Evolutionary conservation across 2,888 invertebrate genomes (phyloP).

Genomic region (Heliconius erato): DNA sequence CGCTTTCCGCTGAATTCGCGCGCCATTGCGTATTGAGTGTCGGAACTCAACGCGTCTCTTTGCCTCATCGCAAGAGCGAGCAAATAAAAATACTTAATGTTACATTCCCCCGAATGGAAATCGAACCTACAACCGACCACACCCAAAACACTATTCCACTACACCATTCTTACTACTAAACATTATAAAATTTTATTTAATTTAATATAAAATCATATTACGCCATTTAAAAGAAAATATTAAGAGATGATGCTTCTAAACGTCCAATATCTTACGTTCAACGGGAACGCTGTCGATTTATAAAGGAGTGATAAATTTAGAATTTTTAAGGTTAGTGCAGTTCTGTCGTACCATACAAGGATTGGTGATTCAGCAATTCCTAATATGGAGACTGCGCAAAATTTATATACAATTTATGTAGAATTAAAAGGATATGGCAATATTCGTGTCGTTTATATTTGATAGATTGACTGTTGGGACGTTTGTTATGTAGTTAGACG

Average conservation of each 20-base stretch:
- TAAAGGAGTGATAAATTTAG: slow-evolving; percentile 66
- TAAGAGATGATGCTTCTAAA: background rate
- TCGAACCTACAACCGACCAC: no score
- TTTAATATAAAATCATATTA: background rate
- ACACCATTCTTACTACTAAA: no score
- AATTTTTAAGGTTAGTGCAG: slow-evolving; percentile 67
- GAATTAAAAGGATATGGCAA: background rate
- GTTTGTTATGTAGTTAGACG: background rate
- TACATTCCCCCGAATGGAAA: no score
- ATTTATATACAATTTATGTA: background rate
- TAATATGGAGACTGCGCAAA: background rate
- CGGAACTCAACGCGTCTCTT: no score
- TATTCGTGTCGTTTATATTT: background rate
- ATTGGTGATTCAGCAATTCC: slow-evolving; percentile 66
- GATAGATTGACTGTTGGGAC: background rate
- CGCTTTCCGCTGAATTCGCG: no score
- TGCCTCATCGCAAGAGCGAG: no score
- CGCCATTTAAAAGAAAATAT: background rate
- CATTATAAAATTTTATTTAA: background rate
- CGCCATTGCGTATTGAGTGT: no score
- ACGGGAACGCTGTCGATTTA: background rate
- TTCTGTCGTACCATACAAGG: slow-evolving; percentile 69
- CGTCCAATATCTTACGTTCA: slow-evolving; percentile 23
- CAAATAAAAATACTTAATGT: no score
- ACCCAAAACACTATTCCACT: no score